Conservation (phyloP, 2,113 vertebrate species). For the Kryptolebias marmoratus region DNA sequence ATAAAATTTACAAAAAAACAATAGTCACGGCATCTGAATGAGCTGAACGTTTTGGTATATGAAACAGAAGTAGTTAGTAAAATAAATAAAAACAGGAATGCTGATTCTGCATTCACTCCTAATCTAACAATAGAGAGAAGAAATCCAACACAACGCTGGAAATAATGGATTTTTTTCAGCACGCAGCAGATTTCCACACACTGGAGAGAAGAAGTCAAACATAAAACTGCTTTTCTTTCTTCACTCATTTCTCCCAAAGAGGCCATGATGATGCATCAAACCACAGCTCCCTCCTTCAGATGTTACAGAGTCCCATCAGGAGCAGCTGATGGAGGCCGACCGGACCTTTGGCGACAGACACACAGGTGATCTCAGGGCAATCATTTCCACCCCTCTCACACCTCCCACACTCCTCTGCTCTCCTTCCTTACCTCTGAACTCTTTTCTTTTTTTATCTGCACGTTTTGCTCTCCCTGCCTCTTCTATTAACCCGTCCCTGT, state of each 20-base stretch:
- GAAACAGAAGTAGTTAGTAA: too few relatives aligned
- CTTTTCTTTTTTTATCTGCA: constrained; percentile 27
- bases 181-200: too few relatives aligned
- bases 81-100: too few relatives aligned
- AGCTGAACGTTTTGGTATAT: too few relatives aligned
- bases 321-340: constrained; percentile 34
- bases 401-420: constrained; percentile 12
- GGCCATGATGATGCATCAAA: constrained; percentile 54
- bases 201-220: too few relatives aligned
- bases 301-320: constrained; percentile 15
- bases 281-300: constrained; percentile 26
- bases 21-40: too few relatives aligned
- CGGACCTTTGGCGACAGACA: constrained; percentile 39
- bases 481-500: constrained; percentile 52
- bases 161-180: too few relatives aligned
- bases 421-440: constrained; percentile 40
- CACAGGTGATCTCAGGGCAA: constrained; percentile 67
- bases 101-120: too few relatives aligned
- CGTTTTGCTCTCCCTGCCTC: constrained; percentile 29
- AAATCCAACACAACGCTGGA: too few relatives aligned
- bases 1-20: too few relatives aligned
- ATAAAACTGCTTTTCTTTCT: constrained; percentile 29
- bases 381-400: constrained; percentile 27
- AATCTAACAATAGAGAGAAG: too few relatives aligned
- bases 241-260: constrained; percentile 48